These are phyloP conservation scores for Microchrysa polita DNA, from an alignment of 2,888 invertebrate species.

Conservation along the genomic window DNA sequence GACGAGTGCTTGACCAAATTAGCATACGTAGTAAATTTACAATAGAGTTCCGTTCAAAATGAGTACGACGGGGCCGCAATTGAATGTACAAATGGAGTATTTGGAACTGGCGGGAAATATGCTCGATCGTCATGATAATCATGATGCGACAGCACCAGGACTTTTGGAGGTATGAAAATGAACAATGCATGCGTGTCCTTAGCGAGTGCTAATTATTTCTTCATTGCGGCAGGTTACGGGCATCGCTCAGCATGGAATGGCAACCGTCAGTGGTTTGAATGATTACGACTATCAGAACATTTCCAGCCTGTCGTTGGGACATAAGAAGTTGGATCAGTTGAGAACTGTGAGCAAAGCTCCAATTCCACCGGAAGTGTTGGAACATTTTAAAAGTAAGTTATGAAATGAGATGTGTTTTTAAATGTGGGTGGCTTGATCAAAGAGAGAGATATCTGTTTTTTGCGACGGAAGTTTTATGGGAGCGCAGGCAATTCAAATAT, in stretches of 20 bases:
- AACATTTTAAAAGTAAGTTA: conserved; percentile 88
- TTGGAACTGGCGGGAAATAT: conserved; percentile 82
- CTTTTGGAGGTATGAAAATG: conserved; percentile 61
- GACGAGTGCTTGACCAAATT: not conserved
- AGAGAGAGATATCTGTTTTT: no score
- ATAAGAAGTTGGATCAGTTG: conserved; percentile 79
- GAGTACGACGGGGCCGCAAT: conserved; percentile 25
- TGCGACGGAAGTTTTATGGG: no score
- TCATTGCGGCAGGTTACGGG: conserved; percentile 69
- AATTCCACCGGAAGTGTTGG: conserved; percentile 91
- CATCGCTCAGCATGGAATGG: conserved; percentile 73
- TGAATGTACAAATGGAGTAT: conserved; percentile 68
- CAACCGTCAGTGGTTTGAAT: conserved; percentile 88
- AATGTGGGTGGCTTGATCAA: no score
- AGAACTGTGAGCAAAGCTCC: conserved; percentile 85
- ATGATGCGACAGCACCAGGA: conserved; percentile 59
- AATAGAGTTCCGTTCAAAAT: not conserved
- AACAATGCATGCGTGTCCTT: not conserved
- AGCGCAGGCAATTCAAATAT: no score
- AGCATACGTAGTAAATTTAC: not conserved
- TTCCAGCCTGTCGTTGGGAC: conserved; percentile 74
- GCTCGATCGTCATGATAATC: conserved; percentile 74
- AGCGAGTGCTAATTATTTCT: no score
- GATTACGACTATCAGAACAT: conserved; percentile 91
- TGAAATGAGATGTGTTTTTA: no score